Evolutionary conservation across 2,888 invertebrate species (phyloP).

Genomic region (Eupithecia subumbrata): DNA sequence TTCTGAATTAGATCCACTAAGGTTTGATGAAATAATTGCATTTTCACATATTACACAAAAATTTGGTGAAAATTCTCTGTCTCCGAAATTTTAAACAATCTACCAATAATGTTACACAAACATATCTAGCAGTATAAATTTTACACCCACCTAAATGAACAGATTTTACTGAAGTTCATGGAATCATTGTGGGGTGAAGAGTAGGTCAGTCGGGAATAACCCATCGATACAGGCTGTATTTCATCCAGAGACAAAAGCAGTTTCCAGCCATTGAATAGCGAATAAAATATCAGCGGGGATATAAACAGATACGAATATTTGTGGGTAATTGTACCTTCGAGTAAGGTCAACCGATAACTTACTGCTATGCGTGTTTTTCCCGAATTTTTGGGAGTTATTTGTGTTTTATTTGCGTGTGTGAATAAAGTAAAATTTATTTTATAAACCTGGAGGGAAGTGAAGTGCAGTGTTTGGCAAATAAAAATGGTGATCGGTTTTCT

Average conservation of each 20-base stretch:
- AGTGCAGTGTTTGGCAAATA: not conserved
- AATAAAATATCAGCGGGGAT: constrained; percentile 49
- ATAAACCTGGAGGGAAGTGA: not conserved
- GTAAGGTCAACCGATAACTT: constrained; percentile 44
- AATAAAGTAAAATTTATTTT: not conserved
- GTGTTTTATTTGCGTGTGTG: not conserved
- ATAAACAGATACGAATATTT: constrained; percentile 45
- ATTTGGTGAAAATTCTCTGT: not conserved
- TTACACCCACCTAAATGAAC: not conserved
- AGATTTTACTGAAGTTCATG: not conserved
- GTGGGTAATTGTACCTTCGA: constrained; percentile 40
- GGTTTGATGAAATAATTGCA: not conserved
- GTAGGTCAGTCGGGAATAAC: constrained; percentile 9
- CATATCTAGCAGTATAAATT: not conserved
- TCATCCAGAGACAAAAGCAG: constrained; percentile 53
- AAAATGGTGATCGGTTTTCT: not conserved
- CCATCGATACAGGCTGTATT: constrained; percentile 49
- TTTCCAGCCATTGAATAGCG: constrained; percentile 47
- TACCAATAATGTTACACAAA: not conserved
- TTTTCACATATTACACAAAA: not conserved
- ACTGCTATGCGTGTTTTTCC: constrained; percentile 22
- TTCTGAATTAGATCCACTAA: not conserved
- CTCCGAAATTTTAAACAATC: not conserved
- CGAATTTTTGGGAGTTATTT: constrained; percentile 18
- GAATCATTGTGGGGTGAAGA: not conserved